Evolutionary conservation across 2,888 invertebrate species (phyloP), one percentile per base, ranked within the genome.

Genomic region (Drosophila pegasa): DNA sequence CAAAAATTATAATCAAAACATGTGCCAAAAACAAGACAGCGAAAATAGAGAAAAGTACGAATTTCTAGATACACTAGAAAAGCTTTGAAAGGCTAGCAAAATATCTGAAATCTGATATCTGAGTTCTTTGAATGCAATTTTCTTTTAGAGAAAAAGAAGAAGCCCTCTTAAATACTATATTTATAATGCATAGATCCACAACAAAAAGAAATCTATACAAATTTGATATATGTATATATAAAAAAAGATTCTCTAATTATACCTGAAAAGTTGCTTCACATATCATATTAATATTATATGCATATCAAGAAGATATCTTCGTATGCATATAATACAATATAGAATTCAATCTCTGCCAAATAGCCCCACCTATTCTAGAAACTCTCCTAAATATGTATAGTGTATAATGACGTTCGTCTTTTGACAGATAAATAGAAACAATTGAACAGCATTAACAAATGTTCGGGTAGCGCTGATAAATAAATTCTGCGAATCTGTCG

Each of bases 1-100:
- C 73, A 80, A 78, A 88, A 87, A 87, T 50, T 50, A 50, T 84
- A 87, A 88, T 83, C 80, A 87, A 87, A 88, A 84, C 83, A 88
- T 83, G 87, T 83, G 83, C 84, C 87, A 72, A 58, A 74, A 61
- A 48, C 20, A 33, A 4, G 25, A 38, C 25, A 52, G 14, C 43
- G 40, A 27, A 29, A 33, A 54, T 2, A 1, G 6, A 16, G 1
- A 31, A 25, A 1, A 7, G 1, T 38, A 47, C 54, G 55, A 75
- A 48, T 2, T 54, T 1, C 1, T 7, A 29, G 7, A 64, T 71
- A 71, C 73, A n/a, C 73, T 74, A 27, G 22, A 50, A 48, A 12
- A n/a, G 9, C 20, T 7, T 7, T n/a, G 2, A 29, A 41, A 14
- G 10, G 3, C 20, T 2, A 18, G 2, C 1, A 9, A 38, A 38